phyloP scores from a whole-genome alignment of 2,797 vertebrate species.

The Cynodonichthys magdalenae region DNA sequence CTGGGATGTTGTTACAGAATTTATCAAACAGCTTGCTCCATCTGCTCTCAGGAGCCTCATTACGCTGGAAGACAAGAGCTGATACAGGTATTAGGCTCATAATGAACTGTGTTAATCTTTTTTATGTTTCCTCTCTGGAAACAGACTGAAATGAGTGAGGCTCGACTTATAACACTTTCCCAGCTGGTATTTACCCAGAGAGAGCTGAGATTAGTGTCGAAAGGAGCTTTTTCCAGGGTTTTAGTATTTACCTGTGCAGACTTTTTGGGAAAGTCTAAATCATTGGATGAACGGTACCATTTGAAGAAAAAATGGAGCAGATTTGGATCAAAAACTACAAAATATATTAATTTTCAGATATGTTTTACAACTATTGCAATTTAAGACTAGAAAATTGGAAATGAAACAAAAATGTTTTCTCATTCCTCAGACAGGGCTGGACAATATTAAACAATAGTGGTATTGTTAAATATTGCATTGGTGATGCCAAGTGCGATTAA shows the following conservation, averaged over 20 bases:
- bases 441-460: too few relatives aligned
- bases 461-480: too few relatives aligned
- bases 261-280: too few relatives aligned
- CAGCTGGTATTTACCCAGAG: constrained; percentile 13
- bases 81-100: constrained; percentile 47
- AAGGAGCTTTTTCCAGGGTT: not conserved
- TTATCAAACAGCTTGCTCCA: constrained; percentile 51
- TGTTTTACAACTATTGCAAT: too few relatives aligned
- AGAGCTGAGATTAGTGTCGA: constrained; percentile 4
- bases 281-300: too few relatives aligned
- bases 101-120: constrained; percentile 43
- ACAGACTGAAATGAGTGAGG: constrained; percentile 19
- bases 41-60: constrained; percentile 48
- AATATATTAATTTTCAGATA: too few relatives aligned
- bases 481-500: too few relatives aligned
- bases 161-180: constrained; percentile 11
- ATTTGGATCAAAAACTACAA: too few relatives aligned
- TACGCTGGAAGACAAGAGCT: constrained; percentile 35
- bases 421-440: too few relatives aligned
- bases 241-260: not conserved
- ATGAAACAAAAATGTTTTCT: too few relatives aligned
- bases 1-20: constrained; percentile 36
- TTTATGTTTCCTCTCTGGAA: constrained; percentile 34
- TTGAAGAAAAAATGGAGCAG: too few relatives aligned
- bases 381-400: too few relatives aligned